Evolutionary conservation across 2,113 vertebrate genomes (phyloP), one percentile per base, ranked within the genome.

Genomic region (Lophotis ruficrista): DNA sequence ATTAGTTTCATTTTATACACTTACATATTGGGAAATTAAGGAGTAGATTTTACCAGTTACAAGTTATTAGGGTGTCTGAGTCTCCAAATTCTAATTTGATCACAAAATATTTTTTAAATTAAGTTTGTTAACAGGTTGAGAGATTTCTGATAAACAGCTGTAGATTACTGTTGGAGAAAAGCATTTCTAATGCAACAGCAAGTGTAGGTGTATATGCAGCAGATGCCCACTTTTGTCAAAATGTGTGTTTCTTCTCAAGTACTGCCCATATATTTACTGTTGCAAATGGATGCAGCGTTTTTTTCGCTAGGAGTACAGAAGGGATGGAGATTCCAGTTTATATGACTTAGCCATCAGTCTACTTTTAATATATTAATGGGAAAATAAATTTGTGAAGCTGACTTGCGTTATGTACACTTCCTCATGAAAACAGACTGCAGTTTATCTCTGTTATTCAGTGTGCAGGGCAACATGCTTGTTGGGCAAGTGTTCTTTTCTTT

Each of bases 401-500:
- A 45, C 15, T 78, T 87, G 35, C 1, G 0, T 82, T 84, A 45
- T 14, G 3, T 80, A 66, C 45, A 12, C 14, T 62, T 66, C 38
- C 51, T 76, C 7, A 2, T 84, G 75, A 69, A 89, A 87, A n/a
- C 24, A 68, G 68, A 31, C 75, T 75, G 81, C 48, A 14, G 37
- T 66, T 83, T 58, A 64, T 51, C 31, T 87, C 24, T 71, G 7
- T 75, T 82, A 30, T 22, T 95, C 47, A 10, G 7, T 18, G 37
- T 64, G 17, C 73, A 73, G 77, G 65, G 64, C 43, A 91, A 72
- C 33, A 3, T 53, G 30, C 17, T 72, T 54, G 31, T 65, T 91
- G 84, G 86, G 72, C 43, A 87, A 80, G 69, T 50, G 48, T 68
- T 94, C 88, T 89, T 87, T 84, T 87, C 92, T 94, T 91, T 56